Base-by-base conservation (phyloP, 2,113 vertebrate species). In the Neodon shergylaensis region DNA sequence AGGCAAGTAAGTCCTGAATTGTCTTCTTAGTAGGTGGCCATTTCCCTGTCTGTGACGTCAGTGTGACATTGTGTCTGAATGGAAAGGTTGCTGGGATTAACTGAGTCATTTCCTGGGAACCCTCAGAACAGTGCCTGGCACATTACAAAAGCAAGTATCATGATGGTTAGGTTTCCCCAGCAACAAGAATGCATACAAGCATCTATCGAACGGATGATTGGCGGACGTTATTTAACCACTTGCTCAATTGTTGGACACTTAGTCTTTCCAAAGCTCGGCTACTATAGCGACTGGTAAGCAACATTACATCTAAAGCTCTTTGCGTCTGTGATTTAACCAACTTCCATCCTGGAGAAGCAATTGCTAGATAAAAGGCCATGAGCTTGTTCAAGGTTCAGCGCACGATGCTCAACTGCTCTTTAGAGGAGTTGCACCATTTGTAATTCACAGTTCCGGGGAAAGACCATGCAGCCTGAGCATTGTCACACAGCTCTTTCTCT, bases 371-470 rank as follows among this genome's bases (percentile, higher is more conserved):
- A 39, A 94, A 85, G 31, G 52, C 21, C 36, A 83, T 19, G 14
- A 47, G 33, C 33, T 61, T 61, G 28, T 85, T 95, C 91, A 86
- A 93, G 91, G 72, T 61, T 93, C 91, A 89, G 44, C 8, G 47
- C 26, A 12, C 22, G 52, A 66, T 61, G 52, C 36, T 31, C 28
- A 89, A 39, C 58, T 77, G 54, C 63, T 95, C 94, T 93, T 58
- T 19, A 63, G 42, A 74, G 47, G 79, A 84, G 90, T 2, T 33
- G 14, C 54, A 12, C 36, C 58, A 81, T 61, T 96, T 82, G 14
- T 49, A 47, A 31, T 76, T 54, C 47, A 33, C 49, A 28, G 31
- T n/a, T 1, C 9, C 6, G 14, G 33, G 76, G 16, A 63, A 22
- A 87, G 68, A 78, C 22, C 22, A 0, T 58, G 54, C 17, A 58